Evolutionary conservation across 2,888 invertebrate genomes (phyloP), one percentile per base, ranked within the genome.

Genomic region (Nomada ruficornis): DNA sequence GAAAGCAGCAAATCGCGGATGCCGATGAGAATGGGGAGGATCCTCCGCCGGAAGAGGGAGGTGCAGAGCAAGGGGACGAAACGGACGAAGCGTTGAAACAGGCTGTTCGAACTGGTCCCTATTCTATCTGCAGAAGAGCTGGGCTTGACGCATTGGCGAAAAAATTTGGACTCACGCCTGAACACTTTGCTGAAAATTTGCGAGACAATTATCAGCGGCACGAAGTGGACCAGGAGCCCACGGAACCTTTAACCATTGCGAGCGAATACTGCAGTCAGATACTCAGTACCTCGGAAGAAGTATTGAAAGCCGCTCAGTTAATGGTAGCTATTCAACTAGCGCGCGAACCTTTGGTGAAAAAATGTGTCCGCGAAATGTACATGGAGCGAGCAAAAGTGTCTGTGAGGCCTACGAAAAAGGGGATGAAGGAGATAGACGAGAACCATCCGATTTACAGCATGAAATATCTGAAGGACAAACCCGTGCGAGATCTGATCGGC

Each of bases 301-400:
- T 98, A 15, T 92, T 99, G 64, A 97, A 97, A 89, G 99, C 98
- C 2, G 98, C 97, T 0, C 97, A 98, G 89, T 98, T 97, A 94
- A 98, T 99, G 97, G 98, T 99, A 36, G 98, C 99, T 0, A 96
- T 97, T 84, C 99, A 99, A 94, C 94, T 99, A 73, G 97, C 98
- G 0, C 96, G 98, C 69, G 99, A 99, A 92, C 99, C 99, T 0
- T 94, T 97, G 81, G 96, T 99, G 10, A 95, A 98, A 0, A 96
- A 97, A 90, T 96, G 97, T 88, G 96, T 98, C 4, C 95, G 99
- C 0, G 98, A 98, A 93, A 96, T 97, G 63, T 97, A 97, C 93
- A 97, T 97, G 90, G 98, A 98, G 93, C 95, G 98, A 10, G 98
- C 98, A 2, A 97, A 97, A 85, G 93, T 99, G 80, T 95, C 95